Evolutionary conservation across 2,797 vertebrate genomes (phyloP).

Genomic region (Holocentrus rufus): DNA sequence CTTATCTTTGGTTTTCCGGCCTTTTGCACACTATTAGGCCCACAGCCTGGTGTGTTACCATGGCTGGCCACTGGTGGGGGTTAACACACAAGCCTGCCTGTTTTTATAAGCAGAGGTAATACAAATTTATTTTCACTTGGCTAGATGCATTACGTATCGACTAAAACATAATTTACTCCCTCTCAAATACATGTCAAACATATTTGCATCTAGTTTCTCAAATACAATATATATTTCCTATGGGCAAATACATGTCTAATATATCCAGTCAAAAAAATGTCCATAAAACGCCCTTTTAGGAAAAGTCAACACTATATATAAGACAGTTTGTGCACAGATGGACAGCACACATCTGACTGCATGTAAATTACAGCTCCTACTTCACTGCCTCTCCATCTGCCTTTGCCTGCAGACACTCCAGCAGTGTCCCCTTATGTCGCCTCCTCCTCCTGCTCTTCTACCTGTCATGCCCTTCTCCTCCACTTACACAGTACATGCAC

Average conservation of each 20-base stretch:
- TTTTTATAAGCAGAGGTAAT: not conserved
- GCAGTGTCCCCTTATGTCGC: not conserved
- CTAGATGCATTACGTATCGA: no score
- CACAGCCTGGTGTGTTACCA: conserved; percentile 31
- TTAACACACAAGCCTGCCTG: conserved; percentile 26
- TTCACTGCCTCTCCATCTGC: conserved; percentile 9
- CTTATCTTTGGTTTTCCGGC: no score
- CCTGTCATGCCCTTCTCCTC: not conserved
- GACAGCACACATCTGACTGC: not conserved
- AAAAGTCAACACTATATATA: no score
- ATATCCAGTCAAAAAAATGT: not conserved
- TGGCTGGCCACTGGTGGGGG: conserved; percentile 60
- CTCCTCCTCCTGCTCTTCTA: conserved; percentile 4
- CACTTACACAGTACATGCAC: no score
- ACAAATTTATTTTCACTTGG: not conserved
- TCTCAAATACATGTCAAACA: no score
- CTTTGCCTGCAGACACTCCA: conserved; percentile 23
- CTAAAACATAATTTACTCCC: no score
- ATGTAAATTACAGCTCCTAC: conserved; percentile 17
- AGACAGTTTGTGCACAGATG: not conserved
- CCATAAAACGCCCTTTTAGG: not conserved
- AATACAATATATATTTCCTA: no score
- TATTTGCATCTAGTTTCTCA: no score
- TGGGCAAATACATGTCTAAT: no score
- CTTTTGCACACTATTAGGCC: not conserved